Percentiles rank a stretch among this genome's conserved stretches.
These are phyloP conservation scores for Medauroidea extradentata DNA, from an alignment of 1,140 invertebrate species.

Conservation along the genomic window DNA sequence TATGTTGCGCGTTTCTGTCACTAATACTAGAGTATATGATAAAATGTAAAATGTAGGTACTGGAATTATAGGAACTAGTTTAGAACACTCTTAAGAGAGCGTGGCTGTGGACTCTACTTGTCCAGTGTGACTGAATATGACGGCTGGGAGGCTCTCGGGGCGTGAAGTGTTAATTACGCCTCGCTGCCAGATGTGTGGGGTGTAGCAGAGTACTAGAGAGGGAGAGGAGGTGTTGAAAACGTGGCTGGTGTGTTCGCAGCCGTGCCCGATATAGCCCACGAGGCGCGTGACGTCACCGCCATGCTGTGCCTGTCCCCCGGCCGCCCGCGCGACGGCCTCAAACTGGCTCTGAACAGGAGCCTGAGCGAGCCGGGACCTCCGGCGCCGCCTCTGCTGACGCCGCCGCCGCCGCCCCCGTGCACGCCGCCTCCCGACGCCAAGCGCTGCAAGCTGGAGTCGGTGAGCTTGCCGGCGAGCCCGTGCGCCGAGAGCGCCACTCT, in stretches of 20 bases:
- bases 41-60: no score
- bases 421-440: slow-evolving; percentile 35
- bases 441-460: slow-evolving; percentile 53
- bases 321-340: slow-evolving; percentile 51
- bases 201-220: no score
- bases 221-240: no score
- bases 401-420: slow-evolving; percentile 20
- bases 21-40: no score
- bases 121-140: no score
- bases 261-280: slow-evolving; percentile 11
- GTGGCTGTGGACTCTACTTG: no score
- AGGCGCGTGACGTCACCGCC: slow-evolving; percentile 35
- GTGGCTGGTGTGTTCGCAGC: not conserved
- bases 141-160: no score
- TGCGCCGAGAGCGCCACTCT: slow-evolving; percentile 51
- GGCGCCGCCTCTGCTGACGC: slow-evolving; percentile 19
- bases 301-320: slow-evolving; percentile 47
- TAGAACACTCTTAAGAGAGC: no score
- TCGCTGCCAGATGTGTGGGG: no score
- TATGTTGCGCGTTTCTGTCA: no score
- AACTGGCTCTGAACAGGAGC: slow-evolving; percentile 54
- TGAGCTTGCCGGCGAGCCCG: slow-evolving; percentile 53
- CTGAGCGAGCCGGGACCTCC: slow-evolving; percentile 55
- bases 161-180: no score
- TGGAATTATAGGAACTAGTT: no score